Evolutionary conservation across 1,140 invertebrate genomes (phyloP), one percentile per base, ranked within the genome.

Genomic region (Xylocopa sonorina): DNA sequence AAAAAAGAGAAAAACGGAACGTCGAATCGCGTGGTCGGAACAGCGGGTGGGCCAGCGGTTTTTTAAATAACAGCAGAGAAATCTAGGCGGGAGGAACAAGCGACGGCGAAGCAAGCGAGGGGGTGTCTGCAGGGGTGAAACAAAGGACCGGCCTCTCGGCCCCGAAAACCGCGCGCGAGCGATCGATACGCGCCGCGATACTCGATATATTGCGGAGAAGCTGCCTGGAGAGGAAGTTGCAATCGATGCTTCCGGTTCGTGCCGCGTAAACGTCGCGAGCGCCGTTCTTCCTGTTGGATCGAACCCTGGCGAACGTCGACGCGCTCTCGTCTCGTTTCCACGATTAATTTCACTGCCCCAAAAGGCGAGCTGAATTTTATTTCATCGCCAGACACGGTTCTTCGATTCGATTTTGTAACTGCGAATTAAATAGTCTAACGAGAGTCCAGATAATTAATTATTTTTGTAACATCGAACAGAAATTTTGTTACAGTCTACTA

Each of bases 151-250:
- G n/a, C 53, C 53, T 72, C 27, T 50, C 53, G 55, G 38, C 41
- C 41, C 76, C 51, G 48, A 84, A 84, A 84, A 84, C 71, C 60
- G 34, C 38, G 38, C n/a, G 27, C 29, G 38, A 48, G n/a, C 82
- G 72, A 84, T 84, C 83, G 83, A 84, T 84, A 84, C 66, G 10
- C 50, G 50, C 53, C 71, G 43, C 69, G 83, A 80, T 84, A 84
- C 53, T 77, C 67, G 78, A 84, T 84, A 84, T 29, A 72, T 50
- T 58, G 58, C 53, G 48, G 79, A 76, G 78, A 74, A 83, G 80
- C 80, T 48, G 50, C 3, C 41, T n/a, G 10, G 50, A 27, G 41
- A 78, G 67, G 74, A 72, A 82, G 75, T 58, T 62, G 75, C 75
- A 67, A 83, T 83, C 81, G 73, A 74, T 57, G 75, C 66, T 77